These are phyloP conservation scores for Hemaris fuciformis DNA, from an alignment of 2,888 invertebrate genomes.

Conservation along the genomic window DNA sequence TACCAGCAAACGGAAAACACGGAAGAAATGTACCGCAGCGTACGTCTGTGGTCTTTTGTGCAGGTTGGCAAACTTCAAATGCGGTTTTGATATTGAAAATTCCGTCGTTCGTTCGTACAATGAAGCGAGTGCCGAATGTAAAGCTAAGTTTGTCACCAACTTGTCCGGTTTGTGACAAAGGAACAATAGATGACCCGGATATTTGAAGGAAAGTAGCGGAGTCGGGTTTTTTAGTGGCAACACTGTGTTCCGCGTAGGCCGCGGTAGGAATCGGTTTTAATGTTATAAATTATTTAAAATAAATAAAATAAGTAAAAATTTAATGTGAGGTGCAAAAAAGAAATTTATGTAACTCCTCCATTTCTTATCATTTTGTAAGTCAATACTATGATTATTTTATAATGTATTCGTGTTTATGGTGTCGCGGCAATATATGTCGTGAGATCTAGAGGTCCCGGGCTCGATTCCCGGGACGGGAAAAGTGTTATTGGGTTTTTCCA, in stretches of 20 bases:
- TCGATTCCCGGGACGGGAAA: too few species aligned
- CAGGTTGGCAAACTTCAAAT: conserved; percentile 32
- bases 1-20: conserved; percentile 50
- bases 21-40: conserved; percentile 44
- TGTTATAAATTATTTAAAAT: too few species aligned
- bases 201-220: conserved; percentile 62
- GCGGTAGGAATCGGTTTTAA: background rate
- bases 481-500: too few species aligned
- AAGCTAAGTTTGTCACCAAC: conserved; percentile 50
- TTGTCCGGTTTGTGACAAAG: conserved; percentile 67
- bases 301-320: too few species aligned
- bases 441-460: too few species aligned
- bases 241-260: conserved; percentile 26
- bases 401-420: too few species aligned
- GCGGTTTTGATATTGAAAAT: conserved; percentile 29
- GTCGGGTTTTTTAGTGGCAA: conserved; percentile 51
- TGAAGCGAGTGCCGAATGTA: conserved; percentile 41
- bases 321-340: background rate
- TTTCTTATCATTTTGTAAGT: too few species aligned
- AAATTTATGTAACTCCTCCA: background rate
- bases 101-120: conserved; percentile 28
- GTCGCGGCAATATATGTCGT: too few species aligned
- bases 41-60: conserved; percentile 60
- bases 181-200: conserved; percentile 72
- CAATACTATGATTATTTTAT: too few species aligned